Evolutionary conservation across 1,140 invertebrate species (phyloP).

Genomic region (Drosophila funebris): DNA sequence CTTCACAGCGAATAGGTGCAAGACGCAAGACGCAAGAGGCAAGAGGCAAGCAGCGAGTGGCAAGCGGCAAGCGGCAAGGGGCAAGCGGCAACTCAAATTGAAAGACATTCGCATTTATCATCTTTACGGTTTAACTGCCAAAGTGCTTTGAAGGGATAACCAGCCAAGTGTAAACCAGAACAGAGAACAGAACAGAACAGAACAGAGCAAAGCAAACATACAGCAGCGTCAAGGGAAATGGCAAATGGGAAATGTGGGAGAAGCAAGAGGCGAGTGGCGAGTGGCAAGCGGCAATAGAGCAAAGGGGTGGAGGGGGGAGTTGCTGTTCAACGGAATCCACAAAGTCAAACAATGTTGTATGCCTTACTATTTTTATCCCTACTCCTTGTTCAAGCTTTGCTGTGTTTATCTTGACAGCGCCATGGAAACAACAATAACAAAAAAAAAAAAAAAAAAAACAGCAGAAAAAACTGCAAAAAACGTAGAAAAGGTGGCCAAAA

Average conservation of each 20-base stretch:
- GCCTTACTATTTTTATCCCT: slow-evolving; percentile 73
- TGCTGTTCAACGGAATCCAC: slow-evolving; percentile 49
- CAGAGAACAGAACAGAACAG: slow-evolving; percentile 7
- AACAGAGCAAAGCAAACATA: slow-evolving; percentile 32
- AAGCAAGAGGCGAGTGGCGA: too few species aligned
- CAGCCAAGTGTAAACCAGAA: slow-evolving; percentile 39
- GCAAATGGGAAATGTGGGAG: too few species aligned
- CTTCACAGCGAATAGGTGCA: slow-evolving; percentile 12
- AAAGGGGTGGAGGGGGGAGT: not conserved
- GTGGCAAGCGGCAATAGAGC: not conserved
- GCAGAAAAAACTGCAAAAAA: not conserved
- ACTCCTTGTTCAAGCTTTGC: slow-evolving; percentile 14
- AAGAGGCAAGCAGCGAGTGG: not conserved
- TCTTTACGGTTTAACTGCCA: slow-evolving; percentile 81
- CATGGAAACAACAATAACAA: not conserved
- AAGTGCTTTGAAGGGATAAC: slow-evolving; percentile 66
- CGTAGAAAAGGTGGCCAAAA: slow-evolving; percentile 57
- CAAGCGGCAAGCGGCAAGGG: not conserved
- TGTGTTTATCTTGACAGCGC: slow-evolving; percentile 62
- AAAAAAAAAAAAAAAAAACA: not conserved
- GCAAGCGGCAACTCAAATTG: slow-evolving; percentile 57
- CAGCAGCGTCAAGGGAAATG: not conserved
- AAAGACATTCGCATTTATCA: slow-evolving; percentile 81
- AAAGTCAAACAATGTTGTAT: slow-evolving; percentile 80
- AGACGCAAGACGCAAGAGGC: not conserved